Conservation (phyloP, 2,113 vertebrate species). For the Strix aluco region DNA sequence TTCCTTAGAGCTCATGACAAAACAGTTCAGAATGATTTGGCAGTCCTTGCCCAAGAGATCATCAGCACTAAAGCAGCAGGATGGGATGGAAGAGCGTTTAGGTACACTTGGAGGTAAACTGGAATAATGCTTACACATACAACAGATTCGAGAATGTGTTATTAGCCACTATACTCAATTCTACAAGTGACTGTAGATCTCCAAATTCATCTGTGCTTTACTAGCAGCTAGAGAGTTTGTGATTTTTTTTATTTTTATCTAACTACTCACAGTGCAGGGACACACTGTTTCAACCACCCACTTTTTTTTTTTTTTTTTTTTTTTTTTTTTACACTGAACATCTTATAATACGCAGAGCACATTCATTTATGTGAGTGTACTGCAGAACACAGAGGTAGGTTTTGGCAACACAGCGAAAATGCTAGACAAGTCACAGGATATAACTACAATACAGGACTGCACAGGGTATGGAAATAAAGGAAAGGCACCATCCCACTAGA, state of each 20-base stretch:
- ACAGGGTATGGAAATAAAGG: neutral
- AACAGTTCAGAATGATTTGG: neutral
- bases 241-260: neutral
- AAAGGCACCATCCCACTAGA: neutral
- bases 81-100: neutral
- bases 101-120: neutral
- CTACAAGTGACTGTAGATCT: neutral
- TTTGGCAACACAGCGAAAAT: accelerated
- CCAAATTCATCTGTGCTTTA: neutral
- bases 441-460: accelerated
- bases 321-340: neutral
- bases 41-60: neutral
- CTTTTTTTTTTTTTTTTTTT: neutral
- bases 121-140: neutral
- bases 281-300: neutral
- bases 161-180: neutral
- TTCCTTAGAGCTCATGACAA: neutral
- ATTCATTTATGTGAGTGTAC: neutral
- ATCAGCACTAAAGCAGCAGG: neutral
- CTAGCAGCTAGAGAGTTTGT: neutral
- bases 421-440: neutral
- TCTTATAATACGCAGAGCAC: neutral
- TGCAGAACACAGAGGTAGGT: neutral
- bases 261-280: neutral
- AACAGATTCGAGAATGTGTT: accelerated